phyloP scores from a whole-genome alignment of 2,113 vertebrate genomes.

The Cheilinus undulatus region DNA sequence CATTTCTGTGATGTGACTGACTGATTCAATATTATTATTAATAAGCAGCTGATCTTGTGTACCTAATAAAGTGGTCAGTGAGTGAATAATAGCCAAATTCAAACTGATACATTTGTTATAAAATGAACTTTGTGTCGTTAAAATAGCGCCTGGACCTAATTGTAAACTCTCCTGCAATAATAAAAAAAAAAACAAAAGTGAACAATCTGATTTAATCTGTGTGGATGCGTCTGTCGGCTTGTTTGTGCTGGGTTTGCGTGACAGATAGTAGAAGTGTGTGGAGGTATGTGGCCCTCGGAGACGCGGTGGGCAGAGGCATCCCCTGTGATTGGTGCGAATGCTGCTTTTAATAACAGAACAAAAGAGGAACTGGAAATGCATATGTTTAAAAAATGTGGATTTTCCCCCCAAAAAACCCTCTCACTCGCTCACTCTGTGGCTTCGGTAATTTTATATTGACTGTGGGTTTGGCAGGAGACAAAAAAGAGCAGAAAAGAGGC shows the following conservation, averaged over 20 bases:
- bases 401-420: slow-evolving; percentile 64
- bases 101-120: slow-evolving; percentile 40
- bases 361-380: slow-evolving; percentile 87
- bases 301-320: slow-evolving; percentile 63
- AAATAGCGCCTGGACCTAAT: slow-evolving; percentile 39
- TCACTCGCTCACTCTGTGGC: slow-evolving; percentile 73
- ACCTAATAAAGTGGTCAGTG: too few relatives aligned
- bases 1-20: too few relatives aligned
- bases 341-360: slow-evolving; percentile 89
- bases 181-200: slow-evolving; percentile 48
- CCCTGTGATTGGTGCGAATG: slow-evolving; percentile 79
- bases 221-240: slow-evolving; percentile 45
- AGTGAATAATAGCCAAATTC: slow-evolving; percentile 35
- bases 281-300: slow-evolving; percentile 74
- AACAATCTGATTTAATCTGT: slow-evolving; percentile 41
- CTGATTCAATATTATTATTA: too few relatives aligned
- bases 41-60: too few relatives aligned
- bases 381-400: slow-evolving; percentile 86
- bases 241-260: slow-evolving; percentile 66
- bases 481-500: slow-evolving; percentile 76
- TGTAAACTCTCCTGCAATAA: slow-evolving; percentile 65
- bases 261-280: slow-evolving; percentile 74
- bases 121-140: slow-evolving; percentile 15
- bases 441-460: slow-evolving; percentile 87
- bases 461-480: slow-evolving; percentile 86